phyloP scores from a whole-genome alignment of 2,113 vertebrate species.

The Artemisiospiza belli region DNA sequence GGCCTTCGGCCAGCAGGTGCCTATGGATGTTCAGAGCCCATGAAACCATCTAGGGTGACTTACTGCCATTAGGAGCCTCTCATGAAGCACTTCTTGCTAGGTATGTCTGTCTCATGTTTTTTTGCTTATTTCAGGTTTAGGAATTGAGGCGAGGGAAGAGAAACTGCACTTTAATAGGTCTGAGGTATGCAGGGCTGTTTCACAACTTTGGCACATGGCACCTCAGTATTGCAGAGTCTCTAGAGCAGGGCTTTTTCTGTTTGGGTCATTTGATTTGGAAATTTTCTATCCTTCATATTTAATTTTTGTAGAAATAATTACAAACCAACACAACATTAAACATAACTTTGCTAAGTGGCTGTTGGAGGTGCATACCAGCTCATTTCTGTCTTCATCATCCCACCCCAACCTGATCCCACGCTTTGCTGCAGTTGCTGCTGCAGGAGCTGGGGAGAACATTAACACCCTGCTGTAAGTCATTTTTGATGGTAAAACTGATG shows the following conservation, averaged over 20 bases:
- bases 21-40: neutral
- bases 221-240: accelerated
- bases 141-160: neutral
- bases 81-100: neutral
- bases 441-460: neutral
- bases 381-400: neutral
- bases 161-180: neutral
- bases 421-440: neutral
- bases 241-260: neutral
- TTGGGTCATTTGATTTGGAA: neutral
- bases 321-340: neutral
- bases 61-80: neutral
- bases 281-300: neutral
- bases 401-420: accelerated
- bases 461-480: neutral
- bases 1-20: accelerated
- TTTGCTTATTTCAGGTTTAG: neutral
- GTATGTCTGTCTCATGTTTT: neutral
- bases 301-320: neutral
- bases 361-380: neutral
- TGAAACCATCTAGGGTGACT: neutral
- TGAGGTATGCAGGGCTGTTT: accelerated
- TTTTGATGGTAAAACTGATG: neutral
- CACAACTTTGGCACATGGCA: accelerated
- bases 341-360: neutral